These are phyloP conservation scores for Progne subis DNA, from an alignment of 2,113 vertebrate genomes.

Conservation along the genomic window DNA sequence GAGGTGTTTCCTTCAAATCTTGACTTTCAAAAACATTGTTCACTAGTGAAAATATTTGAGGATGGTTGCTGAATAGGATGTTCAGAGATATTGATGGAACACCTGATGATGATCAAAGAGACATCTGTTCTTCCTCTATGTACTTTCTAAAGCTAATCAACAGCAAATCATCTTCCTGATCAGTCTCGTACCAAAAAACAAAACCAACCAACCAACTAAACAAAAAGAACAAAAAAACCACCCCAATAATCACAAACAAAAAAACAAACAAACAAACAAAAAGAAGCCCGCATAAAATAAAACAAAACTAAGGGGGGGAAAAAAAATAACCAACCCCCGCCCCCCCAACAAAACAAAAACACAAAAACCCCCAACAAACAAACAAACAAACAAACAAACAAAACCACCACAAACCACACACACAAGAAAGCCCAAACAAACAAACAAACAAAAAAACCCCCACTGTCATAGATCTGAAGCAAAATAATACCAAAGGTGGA, in stretches of 20 bases:
- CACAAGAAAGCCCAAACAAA: neutral
- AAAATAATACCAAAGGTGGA: neutral
- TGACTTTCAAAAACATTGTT: neutral
- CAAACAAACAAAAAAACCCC: neutral
- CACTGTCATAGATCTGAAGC: neutral
- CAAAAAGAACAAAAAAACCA: neutral
- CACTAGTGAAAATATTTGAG: neutral
- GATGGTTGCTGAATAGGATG: neutral
- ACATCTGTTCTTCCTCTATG: neutral
- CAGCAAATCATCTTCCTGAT: neutral
- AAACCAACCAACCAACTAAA: neutral
- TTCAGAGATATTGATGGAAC: neutral
- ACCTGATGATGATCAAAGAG: neutral
- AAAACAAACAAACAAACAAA: no score
- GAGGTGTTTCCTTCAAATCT: neutral
- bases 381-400: neutral
- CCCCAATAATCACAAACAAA: no score
- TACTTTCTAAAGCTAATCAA: neutral
- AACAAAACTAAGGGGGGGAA: neutral
- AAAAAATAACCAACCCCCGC: no score
- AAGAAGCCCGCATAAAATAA: neutral
- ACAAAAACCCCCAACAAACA: neutral
- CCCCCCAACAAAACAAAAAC: neutral
- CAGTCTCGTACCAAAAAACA: neutral
- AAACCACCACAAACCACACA: neutral